These are phyloP conservation scores for Dromius quadrimaculatus DNA, from an alignment of 2,888 invertebrate genomes.

Conservation along the genomic window DNA sequence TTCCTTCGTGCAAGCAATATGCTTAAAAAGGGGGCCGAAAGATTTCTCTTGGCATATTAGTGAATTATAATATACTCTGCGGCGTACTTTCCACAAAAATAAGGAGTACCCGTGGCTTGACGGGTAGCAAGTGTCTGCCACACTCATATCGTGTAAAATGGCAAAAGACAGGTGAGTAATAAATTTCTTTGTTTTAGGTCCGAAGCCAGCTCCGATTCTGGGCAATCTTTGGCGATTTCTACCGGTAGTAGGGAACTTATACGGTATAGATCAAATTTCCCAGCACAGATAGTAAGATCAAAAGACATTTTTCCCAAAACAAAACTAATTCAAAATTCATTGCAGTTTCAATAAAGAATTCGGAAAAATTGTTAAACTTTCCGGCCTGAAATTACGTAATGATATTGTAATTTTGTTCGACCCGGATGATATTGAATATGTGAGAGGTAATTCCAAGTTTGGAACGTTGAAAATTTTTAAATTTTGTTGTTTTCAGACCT, in stretches of 20 bases:
- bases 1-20: too few relatives aligned
- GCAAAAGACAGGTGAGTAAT: too few relatives aligned
- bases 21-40: too few relatives aligned
- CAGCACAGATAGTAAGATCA: slow-evolving; percentile 50
- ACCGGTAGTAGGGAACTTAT: slow-evolving; percentile 58
- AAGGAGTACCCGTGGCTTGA: too few relatives aligned
- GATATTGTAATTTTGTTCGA: slow-evolving; percentile 65
- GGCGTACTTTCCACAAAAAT: too few relatives aligned
- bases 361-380: slow-evolving; percentile 66
- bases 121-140: too few relatives aligned
- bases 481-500: slow-evolving; percentile 63
- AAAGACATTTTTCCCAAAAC: not conserved
- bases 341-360: slow-evolving; percentile 59
- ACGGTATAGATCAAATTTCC: slow-evolving; percentile 54
- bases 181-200: slow-evolving; percentile 53
- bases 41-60: too few relatives aligned
- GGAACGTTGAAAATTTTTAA: not conserved
- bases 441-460: slow-evolving; percentile 44
- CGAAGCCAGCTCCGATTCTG: slow-evolving; percentile 60
- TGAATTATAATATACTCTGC: too few relatives aligned
- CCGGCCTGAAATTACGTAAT: slow-evolving; percentile 60
- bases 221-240: slow-evolving; percentile 61
- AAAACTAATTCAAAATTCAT: not conserved
- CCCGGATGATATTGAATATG: slow-evolving; percentile 67
- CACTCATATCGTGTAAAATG: too few relatives aligned